phyloP scores from a whole-genome alignment of 2,797 vertebrate species.

The Ceryle rudis region DNA sequence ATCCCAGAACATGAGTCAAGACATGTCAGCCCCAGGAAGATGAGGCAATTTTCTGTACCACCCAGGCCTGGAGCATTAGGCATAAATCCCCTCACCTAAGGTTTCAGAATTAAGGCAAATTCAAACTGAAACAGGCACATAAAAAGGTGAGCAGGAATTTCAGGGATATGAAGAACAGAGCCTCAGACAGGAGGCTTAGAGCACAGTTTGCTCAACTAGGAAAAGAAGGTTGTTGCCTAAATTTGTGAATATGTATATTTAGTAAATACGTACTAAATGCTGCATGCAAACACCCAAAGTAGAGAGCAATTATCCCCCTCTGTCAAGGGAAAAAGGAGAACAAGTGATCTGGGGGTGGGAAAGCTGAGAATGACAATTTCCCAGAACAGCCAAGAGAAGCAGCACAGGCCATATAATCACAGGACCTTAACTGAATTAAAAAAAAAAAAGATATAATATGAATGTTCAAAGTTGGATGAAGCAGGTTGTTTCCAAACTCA shows the following conservation, averaged over 20 bases:
- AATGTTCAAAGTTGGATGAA: background rate
- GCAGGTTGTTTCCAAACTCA: background rate
- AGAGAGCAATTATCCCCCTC: background rate
- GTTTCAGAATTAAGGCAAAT: background rate
- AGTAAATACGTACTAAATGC: background rate
- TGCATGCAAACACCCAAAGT: background rate
- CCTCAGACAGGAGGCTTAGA: background rate
- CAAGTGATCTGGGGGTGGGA: background rate
- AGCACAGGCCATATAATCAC: background rate
- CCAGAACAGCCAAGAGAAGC: background rate
- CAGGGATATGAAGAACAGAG: background rate
- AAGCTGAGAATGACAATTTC: background rate
- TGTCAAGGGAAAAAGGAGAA: background rate
- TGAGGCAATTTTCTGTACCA: background rate
- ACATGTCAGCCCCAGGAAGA: background rate
- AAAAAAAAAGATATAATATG: background rate
- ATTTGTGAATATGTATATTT: background rate
- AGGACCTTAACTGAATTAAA: background rate
- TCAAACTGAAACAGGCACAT: background rate
- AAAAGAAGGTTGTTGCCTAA: background rate
- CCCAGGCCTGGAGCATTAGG: fast-evolving
- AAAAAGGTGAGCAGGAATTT: background rate
- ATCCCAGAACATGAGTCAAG: background rate
- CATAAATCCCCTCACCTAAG: background rate
- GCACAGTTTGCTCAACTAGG: background rate